These are phyloP conservation scores for Valencia hispanica DNA, from an alignment of 2,797 vertebrate species.

Conservation along the genomic window DNA sequence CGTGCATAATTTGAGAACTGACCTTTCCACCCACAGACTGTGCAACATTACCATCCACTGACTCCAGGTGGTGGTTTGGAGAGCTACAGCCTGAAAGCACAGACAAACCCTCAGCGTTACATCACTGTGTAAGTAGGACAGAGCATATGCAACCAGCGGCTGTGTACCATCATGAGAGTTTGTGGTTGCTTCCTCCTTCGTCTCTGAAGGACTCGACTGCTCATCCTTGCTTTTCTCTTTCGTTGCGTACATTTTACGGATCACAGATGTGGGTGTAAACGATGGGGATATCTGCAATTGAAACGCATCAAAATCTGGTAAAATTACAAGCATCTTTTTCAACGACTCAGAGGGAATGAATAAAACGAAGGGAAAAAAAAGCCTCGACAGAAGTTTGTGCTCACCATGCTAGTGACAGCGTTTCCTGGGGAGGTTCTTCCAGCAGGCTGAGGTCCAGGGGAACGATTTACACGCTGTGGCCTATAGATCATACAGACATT, in stretches of 20 bases:
- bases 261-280: constrained; percentile 98
- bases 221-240: constrained; percentile 97
- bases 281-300: constrained; percentile 90
- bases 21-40: constrained; percentile 73
- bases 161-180: constrained; percentile 86
- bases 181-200: constrained; percentile 83
- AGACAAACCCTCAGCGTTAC: constrained; percentile 10
- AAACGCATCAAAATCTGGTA: neutral
- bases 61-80: constrained; percentile 73
- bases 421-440: constrained; percentile 88
- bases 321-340: neutral
- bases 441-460: constrained; percentile 88
- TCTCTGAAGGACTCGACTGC: constrained; percentile 79
- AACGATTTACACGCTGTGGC: constrained; percentile 86
- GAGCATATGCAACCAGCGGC: neutral
- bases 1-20: constrained; percentile 74
- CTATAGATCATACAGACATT: constrained; percentile 57
- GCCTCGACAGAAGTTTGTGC: constrained; percentile 36
- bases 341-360: neutral
- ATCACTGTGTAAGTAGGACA: neutral
- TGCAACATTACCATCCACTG: constrained; percentile 61
- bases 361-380: neutral
- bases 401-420: constrained; percentile 95
- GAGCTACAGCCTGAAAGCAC: constrained; percentile 70
- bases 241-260: constrained; percentile 98